These are phyloP conservation scores for Orius laevigatus DNA, from an alignment of 1,140 invertebrate genomes.

Conservation along the genomic window DNA sequence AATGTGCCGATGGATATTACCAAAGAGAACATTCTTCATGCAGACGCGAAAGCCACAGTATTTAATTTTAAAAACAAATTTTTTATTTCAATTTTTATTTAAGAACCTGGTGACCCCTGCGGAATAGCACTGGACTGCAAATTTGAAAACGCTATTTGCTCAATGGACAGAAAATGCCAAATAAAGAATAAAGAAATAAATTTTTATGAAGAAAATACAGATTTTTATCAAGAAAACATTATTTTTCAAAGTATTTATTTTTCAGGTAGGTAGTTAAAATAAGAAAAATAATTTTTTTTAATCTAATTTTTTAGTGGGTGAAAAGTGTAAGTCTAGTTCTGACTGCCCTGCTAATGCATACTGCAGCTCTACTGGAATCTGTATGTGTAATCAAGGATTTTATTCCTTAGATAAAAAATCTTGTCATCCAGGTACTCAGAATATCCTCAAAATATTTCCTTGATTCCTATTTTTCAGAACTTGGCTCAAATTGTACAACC, in stretches of 20 bases:
- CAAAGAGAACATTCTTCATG: constrained; percentile 25
- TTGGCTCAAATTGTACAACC: constrained; percentile 20
- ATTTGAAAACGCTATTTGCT: constrained; percentile 17
- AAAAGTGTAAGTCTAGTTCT: constrained; percentile 8
- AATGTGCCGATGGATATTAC: constrained; percentile 24
- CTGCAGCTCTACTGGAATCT: constrained; percentile 16
- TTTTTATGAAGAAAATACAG: not conserved
- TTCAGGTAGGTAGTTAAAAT: not conserved
- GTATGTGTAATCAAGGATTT: constrained; percentile 20
- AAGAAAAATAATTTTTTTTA: constrained; percentile 5
- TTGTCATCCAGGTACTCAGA: constrained; percentile 23
- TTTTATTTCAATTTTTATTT: constrained; percentile 3
- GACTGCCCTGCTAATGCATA: constrained; percentile 13
- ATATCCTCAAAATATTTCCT: no score
- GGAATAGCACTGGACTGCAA: constrained; percentile 22
- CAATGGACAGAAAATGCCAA: constrained; percentile 4
- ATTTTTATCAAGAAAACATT: not conserved
- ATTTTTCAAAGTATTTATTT: not conserved
- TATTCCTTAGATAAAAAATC: constrained; percentile 6
- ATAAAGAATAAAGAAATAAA: not conserved
- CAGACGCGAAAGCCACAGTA: constrained; percentile 22
- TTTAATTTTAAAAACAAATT: not conserved
- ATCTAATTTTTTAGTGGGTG: constrained; percentile 14
- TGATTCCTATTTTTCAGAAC: constrained; percentile 18
- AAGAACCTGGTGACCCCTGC: constrained; percentile 21